These are phyloP conservation scores for Biston stratarius DNA, from an alignment of 2,888 invertebrate genomes.

Conservation along the genomic window DNA sequence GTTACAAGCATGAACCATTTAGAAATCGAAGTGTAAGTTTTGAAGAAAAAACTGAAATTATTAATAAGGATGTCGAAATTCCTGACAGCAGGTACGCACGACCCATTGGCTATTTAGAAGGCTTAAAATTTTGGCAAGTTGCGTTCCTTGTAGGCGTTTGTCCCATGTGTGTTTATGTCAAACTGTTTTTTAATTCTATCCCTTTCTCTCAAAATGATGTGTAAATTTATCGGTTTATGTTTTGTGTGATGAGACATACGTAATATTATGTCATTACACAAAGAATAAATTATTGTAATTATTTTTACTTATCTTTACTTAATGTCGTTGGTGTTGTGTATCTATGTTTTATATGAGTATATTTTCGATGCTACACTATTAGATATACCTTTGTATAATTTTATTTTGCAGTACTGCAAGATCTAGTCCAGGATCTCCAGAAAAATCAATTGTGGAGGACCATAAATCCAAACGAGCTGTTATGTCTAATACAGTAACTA, in stretches of 20 bases:
- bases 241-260: too few species aligned
- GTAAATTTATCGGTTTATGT: neutral
- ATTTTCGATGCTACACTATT: neutral
- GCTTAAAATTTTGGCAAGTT: slow-evolving; percentile 23
- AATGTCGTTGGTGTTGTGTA: slow-evolving; percentile 34
- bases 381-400: neutral
- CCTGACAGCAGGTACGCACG: slow-evolving; percentile 73
- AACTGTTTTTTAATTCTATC: slow-evolving; percentile 2
- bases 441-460: slow-evolving; percentile 61
- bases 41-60: slow-evolving; percentile 85
- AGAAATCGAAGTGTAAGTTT: slow-evolving; percentile 91
- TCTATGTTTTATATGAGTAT: slow-evolving; percentile 25
- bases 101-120: slow-evolving; percentile 44
- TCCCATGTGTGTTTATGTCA: slow-evolving; percentile 13
- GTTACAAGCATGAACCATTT: slow-evolving; percentile 90
- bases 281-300: too few species aligned
- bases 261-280: too few species aligned
- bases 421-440: slow-evolving; percentile 89
- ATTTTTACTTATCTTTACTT: slow-evolving; percentile 7
- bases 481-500: slow-evolving; percentile 68
- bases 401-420: slow-evolving; percentile 81
- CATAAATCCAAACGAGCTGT: slow-evolving; percentile 67
- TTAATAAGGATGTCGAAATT: slow-evolving; percentile 67
- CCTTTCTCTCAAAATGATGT: neutral
- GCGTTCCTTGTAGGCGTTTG: slow-evolving; percentile 19